phyloP scores from a whole-genome alignment of 2,113 vertebrate species.

The Myotis brandtii region DNA sequence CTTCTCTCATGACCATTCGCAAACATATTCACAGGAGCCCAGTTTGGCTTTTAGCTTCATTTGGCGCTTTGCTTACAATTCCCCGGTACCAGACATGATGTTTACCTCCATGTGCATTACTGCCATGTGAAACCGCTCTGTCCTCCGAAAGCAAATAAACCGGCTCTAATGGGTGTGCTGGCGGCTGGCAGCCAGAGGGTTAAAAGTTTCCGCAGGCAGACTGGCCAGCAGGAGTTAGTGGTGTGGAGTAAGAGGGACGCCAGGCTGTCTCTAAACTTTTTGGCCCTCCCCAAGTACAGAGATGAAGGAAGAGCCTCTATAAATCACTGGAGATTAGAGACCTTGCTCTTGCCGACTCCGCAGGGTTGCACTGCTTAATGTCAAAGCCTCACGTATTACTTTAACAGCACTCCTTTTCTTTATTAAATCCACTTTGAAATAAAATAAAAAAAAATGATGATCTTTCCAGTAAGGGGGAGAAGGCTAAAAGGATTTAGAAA shows the following conservation, averaged over 20 bases:
- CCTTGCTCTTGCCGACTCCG: constrained; percentile 93
- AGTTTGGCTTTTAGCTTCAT: constrained; percentile 72
- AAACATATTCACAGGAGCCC: constrained; percentile 78
- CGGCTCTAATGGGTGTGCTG: constrained; percentile 78
- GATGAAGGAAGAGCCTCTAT: constrained; percentile 96
- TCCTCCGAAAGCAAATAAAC: constrained; percentile 85
- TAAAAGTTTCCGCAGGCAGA: constrained; percentile 87
- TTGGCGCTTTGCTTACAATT: constrained; percentile 80
- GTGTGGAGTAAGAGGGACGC: constrained; percentile 92
- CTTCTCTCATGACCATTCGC: constrained; percentile 74
- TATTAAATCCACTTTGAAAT: constrained; percentile 95
- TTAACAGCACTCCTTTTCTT: constrained; percentile 94
- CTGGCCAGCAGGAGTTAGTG: constrained; percentile 90
- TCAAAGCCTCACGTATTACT: constrained; percentile 95
- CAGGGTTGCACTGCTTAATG: constrained; percentile 96
- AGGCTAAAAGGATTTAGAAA: constrained; percentile 93
- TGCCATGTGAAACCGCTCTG: constrained; percentile 83
- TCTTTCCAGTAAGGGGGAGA: constrained; percentile 92
- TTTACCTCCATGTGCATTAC: constrained; percentile 83
- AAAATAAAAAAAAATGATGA: constrained; percentile 90
- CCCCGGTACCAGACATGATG: constrained; percentile 81
- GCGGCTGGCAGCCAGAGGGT: constrained; percentile 85
- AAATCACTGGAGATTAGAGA: constrained; percentile 99
- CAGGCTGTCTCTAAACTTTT: constrained; percentile 98
- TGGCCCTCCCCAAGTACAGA: constrained; percentile 94